These are phyloP conservation scores for Apantesis nais DNA, from an alignment of 2,888 invertebrate species.

Conservation along the genomic window DNA sequence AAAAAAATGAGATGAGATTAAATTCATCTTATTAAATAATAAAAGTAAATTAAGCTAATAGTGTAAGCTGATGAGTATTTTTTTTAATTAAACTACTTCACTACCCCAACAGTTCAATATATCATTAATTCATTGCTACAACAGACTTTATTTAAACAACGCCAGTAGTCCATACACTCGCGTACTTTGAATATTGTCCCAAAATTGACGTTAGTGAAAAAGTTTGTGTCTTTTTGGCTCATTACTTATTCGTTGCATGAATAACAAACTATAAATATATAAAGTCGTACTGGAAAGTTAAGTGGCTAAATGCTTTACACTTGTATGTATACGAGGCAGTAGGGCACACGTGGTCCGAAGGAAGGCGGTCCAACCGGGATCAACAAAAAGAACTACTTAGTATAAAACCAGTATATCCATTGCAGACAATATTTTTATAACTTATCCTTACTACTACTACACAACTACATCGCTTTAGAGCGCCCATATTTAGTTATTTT, in stretches of 20 bases:
- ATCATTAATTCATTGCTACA: neutral
- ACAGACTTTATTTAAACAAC: too few relatives aligned
- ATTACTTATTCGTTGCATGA: constrained; percentile 66
- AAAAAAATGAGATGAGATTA: neutral
- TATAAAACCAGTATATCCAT: constrained; percentile 36
- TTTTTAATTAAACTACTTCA: neutral
- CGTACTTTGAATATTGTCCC: constrained; percentile 33
- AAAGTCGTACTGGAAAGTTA: constrained; percentile 49
- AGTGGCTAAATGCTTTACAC: constrained; percentile 24
- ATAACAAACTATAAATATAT: constrained; percentile 52
- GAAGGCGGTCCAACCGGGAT: constrained; percentile 47
- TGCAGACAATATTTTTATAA: constrained; percentile 14
- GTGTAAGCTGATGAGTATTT: neutral
- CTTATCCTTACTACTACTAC: constrained; percentile 18
- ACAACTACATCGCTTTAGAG: neutral
- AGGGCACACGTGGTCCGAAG: constrained; percentile 46
- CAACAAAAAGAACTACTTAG: constrained; percentile 23
- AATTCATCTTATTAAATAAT: neutral
- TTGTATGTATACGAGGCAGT: constrained; percentile 54
- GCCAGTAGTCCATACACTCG: constrained; percentile 14
- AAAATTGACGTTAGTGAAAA: constrained; percentile 57
- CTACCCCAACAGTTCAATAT: neutral
- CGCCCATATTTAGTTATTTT: constrained; percentile 1
- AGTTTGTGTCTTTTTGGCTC: constrained; percentile 55
- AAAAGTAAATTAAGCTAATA: constrained; percentile 6